Base-by-base conservation (phyloP, 2,888 invertebrate genomes). In the Eucera pruinosa region DNA sequence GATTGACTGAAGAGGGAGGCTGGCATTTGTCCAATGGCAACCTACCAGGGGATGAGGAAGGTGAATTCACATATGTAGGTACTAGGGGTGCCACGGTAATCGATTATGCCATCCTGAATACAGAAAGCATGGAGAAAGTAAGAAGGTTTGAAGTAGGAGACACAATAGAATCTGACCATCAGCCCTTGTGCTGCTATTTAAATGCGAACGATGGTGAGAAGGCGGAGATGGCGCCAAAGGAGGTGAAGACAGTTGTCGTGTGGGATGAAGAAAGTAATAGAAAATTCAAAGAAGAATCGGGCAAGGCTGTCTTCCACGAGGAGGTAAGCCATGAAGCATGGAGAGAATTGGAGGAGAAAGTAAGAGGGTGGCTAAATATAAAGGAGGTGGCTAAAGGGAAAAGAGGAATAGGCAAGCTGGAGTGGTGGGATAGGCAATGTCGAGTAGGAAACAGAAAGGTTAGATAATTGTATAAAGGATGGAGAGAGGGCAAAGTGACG, bases 11-110 rank as follows among this genome's bases (percentile, higher is more conserved):
- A 23, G 62, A 76, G 5, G 61, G 61, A 50, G 78, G 77, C 1
- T 77, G 76, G 76, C 30, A 54, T n/a, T 72, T 84, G 2, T 2
- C 55, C 1, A 80, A 73, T 25, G 73, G 76, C 15, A 45, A 47
- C 2, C 61, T 52, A 9, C 9, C 1, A 43, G 66, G 39, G 47
- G n/a, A n/a, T n/a, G n/a, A n/a, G n/a, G n/a, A n/a, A n/a, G n/a
- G n/a, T n/a, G n/a, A n/a, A n/a, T n/a, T n/a, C n/a, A n/a, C n/a
- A n/a, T n/a, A n/a, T n/a, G n/a, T n/a, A n/a, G n/a, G n/a, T n/a
- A n/a, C n/a, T n/a, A n/a, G n/a, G n/a, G n/a, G n/a, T n/a, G n/a
- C n/a, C n/a, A n/a, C n/a, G n/a, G n/a, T n/a, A n/a, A n/a, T n/a
- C n/a, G n/a, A n/a, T n/a, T n/a, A n/a, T n/a, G n/a, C n/a, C n/a